Evolutionary conservation across 2,113 vertebrate species (phyloP), one percentile per base, ranked within the genome.

Genomic region (Aegithalos caudatus): DNA sequence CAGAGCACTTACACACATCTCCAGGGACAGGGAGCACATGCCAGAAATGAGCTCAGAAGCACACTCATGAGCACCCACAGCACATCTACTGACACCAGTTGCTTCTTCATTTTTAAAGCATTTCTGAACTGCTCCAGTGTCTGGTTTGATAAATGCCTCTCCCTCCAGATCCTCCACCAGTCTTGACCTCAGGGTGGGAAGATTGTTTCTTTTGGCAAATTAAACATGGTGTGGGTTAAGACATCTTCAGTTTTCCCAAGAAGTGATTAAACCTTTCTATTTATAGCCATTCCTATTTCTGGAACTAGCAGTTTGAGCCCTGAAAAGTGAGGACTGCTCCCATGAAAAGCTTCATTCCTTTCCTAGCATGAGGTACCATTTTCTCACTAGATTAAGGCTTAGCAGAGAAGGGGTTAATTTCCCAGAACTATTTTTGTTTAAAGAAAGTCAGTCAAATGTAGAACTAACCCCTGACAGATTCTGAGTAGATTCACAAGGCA

Each of bases 401-500:
- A 38, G 35, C 38, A 88, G 58, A 54, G 51, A 33, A 67, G 9
- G 29, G 19, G 51, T 91, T 88, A 62, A 78, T 44, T 67, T 58
- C n/a, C 35, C 60, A 78, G 27, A 13, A 25, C 29, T 56, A 12
- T 18, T 94, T 92, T 72, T 58, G 11, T 67, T 83, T 71, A 19
- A 97, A 95, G 51, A 38, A 70, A 81, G 45, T 35, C 86, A 86
- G 54, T 78, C 76, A 86, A 58, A 93, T 14, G 38, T 56, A 70
- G 91, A 88, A 67, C 35, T 44, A 81, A 84, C 83, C 72, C 57
- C 76, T 88, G 79, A 54, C 42, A 94, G 90, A 86, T 86, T 81
- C 51, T n/a, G 61, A 76, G n/a, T 7, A 61, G 54, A 67, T 42
- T 84, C 24, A 2, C 45, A 60, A 67, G 1, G 51, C 82, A 58